Conservation (phyloP, 1,140 invertebrate species). For the Vanessa atalanta region DNA sequence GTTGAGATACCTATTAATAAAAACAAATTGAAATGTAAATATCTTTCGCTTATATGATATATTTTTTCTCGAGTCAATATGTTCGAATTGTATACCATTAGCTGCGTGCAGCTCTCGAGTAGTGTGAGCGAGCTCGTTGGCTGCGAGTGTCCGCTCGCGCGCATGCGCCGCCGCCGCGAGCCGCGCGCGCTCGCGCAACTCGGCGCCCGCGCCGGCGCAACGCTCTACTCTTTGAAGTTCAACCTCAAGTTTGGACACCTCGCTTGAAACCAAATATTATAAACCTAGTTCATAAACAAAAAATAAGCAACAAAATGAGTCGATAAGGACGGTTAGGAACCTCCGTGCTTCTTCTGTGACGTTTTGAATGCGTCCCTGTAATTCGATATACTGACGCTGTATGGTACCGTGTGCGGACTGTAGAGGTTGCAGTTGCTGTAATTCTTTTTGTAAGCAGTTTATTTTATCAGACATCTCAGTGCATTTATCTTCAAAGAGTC, state of each 20-base stretch:
- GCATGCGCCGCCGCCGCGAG: constrained; percentile 66
- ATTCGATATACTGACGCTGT: constrained; percentile 60
- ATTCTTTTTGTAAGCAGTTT: constrained; percentile 54
- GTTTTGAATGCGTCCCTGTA: constrained; percentile 55
- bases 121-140: constrained; percentile 56
- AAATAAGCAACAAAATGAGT: neutral
- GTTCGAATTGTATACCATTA: constrained; percentile 44
- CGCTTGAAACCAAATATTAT: constrained; percentile 33
- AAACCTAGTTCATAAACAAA: neutral
- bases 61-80: too few relatives aligned
- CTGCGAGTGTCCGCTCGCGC: constrained; percentile 56
- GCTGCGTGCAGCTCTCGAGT: constrained; percentile 48
- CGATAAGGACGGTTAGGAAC: constrained; percentile 35
- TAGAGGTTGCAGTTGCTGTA: constrained; percentile 57
- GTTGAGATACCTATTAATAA: too few relatives aligned
- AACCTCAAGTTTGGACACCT: constrained; percentile 52
- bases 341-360: constrained; percentile 60
- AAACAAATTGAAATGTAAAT: too few relatives aligned
- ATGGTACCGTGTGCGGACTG: constrained; percentile 48
- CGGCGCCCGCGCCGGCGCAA: constrained; percentile 60
- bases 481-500: constrained; percentile 60
- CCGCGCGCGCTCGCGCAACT: constrained; percentile 64
- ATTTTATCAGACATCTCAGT: constrained; percentile 52
- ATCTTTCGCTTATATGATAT: too few relatives aligned
- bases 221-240: constrained; percentile 64